phyloP scores from a whole-genome alignment of 37 sponge, comb jelly and placozoan species.

The Axinella damicornis region DNA sequence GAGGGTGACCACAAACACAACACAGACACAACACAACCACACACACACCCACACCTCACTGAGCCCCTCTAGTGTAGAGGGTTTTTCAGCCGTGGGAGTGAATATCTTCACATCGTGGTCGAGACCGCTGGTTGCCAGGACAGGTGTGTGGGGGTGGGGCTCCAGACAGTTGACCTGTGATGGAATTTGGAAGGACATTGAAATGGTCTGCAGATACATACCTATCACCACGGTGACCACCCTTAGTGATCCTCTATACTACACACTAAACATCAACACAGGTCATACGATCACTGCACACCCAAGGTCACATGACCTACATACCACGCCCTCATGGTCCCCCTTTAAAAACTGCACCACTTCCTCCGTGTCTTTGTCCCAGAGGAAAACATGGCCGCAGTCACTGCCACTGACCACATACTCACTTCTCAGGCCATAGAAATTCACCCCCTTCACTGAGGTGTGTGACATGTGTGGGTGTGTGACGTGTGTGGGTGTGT shows the following conservation, averaged over 20 bases:
- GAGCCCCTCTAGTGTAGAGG: slow-evolving; percentile 59
- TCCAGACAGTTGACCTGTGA: slow-evolving; percentile 92
- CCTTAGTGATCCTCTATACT: too few relatives aligned
- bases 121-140: slow-evolving; percentile 92
- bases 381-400: slow-evolving; percentile 96
- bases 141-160: slow-evolving; percentile 89
- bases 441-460: slow-evolving; percentile 98
- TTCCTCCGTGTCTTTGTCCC: slow-evolving; percentile 89
- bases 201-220: neutral
- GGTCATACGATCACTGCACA: too few relatives aligned
- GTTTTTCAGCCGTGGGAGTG: slow-evolving; percentile 61
- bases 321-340: slow-evolving; percentile 92
- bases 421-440: slow-evolving; percentile 91
- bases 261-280: too few relatives aligned
- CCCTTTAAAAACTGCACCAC: slow-evolving; percentile 88
- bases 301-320: slow-evolving; percentile 16
- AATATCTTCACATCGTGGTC: slow-evolving; percentile 93
- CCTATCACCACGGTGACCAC: too few relatives aligned
- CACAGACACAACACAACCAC: too few relatives aligned
- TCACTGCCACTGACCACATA: slow-evolving; percentile 97
- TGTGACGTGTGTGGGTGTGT: neutral
- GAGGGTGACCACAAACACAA: too few relatives aligned
- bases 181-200: neutral
- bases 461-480: too few relatives aligned
- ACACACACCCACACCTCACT: too few relatives aligned